These are phyloP conservation scores for Plectus sambesii DNA, from an alignment of 1,140 invertebrate genomes.

Conservation along the genomic window DNA sequence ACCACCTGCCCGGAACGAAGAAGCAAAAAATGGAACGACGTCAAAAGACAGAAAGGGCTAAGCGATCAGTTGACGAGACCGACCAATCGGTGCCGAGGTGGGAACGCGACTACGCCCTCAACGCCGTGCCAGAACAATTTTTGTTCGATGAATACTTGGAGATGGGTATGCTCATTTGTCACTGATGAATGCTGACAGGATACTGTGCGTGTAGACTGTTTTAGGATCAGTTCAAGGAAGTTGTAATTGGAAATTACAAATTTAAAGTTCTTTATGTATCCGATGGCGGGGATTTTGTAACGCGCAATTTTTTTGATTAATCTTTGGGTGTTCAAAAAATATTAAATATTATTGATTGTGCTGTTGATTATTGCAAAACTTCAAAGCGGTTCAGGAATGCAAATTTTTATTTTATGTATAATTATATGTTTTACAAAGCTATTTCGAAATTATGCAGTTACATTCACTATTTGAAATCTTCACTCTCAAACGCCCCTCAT, in stretches of 20 bases:
- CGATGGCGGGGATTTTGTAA: no score
- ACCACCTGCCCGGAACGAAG: slow-evolving; percentile 32
- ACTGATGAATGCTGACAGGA: no score
- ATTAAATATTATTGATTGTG: no score
- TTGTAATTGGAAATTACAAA: no score
- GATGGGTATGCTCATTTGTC: slow-evolving; percentile 63
- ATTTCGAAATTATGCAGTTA: no score
- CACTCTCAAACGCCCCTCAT: neutral
- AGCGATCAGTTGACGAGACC: slow-evolving; percentile 40
- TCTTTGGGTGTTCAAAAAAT: neutral
- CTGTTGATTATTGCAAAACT: no score
- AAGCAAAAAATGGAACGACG: slow-evolving; percentile 20
- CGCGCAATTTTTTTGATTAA: neutral
- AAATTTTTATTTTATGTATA: no score
- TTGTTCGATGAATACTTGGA: slow-evolving; percentile 92
- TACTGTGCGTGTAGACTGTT: no score
- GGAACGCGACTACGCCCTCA: slow-evolving; percentile 77
- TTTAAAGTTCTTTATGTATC: no score
- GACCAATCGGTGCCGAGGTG: slow-evolving; percentile 56
- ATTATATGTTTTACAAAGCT: no score
- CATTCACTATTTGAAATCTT: slow-evolving; percentile 7
- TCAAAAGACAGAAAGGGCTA: slow-evolving; percentile 17
- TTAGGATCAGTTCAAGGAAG: no score
- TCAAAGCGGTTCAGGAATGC: no score
- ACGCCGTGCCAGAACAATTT: slow-evolving; percentile 66